These are phyloP conservation scores for Schrankia costaestrigalis DNA, from an alignment of 2,888 invertebrate genomes.

Conservation along the genomic window DNA sequence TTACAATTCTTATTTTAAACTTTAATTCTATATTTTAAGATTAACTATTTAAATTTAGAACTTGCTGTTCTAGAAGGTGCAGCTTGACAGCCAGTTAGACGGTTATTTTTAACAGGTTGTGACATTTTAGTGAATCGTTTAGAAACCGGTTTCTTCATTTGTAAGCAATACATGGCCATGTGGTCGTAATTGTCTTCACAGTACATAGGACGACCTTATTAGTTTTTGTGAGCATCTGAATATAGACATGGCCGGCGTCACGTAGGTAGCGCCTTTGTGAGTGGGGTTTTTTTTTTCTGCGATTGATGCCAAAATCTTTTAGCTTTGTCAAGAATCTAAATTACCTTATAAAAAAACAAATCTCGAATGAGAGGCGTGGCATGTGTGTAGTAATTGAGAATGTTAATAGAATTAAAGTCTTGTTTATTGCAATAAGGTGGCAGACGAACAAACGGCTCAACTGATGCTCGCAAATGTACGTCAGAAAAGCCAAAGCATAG, in stretches of 20 bases:
- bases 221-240: constrained; percentile 10
- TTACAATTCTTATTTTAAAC: constrained; percentile 3
- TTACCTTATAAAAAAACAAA: no score
- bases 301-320: no score
- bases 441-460: no score
- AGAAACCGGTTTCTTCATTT: constrained; percentile 7
- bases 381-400: no score
- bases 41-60: not conserved
- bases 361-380: no score
- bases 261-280: no score
- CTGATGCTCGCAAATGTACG: no score
- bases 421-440: no score
- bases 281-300: no score
- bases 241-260: constrained; percentile 16
- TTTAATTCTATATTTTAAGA: constrained; percentile 1
- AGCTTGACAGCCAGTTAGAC: not conserved
- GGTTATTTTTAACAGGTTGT: constrained; percentile 3
- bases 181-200: constrained; percentile 6
- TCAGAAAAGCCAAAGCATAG: no score
- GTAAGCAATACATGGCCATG: constrained; percentile 8
- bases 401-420: no score
- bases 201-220: constrained; percentile 9
- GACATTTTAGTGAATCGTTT: constrained; percentile 5
- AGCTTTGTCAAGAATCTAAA: no score
- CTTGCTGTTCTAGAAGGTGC: not conserved